Conservation (phyloP, 53 echinoderm and acorn worm species). For the Crossaster papposus region DNA sequence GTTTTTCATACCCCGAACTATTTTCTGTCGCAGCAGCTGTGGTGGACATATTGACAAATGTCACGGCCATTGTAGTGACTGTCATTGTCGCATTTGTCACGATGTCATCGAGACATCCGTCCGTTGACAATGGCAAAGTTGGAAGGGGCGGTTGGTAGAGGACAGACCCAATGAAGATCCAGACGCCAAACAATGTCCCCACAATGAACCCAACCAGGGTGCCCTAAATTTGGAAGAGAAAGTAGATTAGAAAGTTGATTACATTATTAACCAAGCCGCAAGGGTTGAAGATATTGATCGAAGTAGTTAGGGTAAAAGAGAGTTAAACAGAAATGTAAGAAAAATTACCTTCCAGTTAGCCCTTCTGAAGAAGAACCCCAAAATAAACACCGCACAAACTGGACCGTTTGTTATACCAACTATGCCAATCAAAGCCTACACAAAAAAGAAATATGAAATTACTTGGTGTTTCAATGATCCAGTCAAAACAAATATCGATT, state of each 20-base stretch:
- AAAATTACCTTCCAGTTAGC: constrained; percentile 44
- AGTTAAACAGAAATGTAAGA: background rate
- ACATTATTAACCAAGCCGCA: background rate
- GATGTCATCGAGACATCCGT: background rate
- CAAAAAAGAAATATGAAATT: background rate
- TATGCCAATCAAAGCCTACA: constrained; percentile 39
- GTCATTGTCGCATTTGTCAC: constrained; percentile 15
- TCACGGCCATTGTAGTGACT: background rate
- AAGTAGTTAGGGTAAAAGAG: background rate
- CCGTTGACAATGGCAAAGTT: background rate
- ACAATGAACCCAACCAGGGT: constrained; percentile 30
- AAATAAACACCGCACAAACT: constrained; percentile 53
- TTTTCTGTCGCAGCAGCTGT: background rate
- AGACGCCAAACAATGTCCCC: constrained; percentile 8
- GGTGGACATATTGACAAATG: background rate
- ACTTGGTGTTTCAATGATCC: background rate
- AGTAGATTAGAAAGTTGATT: background rate
- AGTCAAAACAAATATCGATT: too few relatives aligned
- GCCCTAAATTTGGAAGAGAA: background rate
- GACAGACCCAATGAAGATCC: constrained; percentile 32
- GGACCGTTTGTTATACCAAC: constrained; percentile 61
- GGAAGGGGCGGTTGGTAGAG: constrained; percentile 2
- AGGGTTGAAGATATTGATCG: background rate
- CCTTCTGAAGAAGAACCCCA: constrained; percentile 48
- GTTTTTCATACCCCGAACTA: background rate